A percentile compares a stretch with the other conserved stretches of the same genome.
Conservation (phyloP, 2,888 invertebrate species). For the Cecidostiba fungosa region DNA sequence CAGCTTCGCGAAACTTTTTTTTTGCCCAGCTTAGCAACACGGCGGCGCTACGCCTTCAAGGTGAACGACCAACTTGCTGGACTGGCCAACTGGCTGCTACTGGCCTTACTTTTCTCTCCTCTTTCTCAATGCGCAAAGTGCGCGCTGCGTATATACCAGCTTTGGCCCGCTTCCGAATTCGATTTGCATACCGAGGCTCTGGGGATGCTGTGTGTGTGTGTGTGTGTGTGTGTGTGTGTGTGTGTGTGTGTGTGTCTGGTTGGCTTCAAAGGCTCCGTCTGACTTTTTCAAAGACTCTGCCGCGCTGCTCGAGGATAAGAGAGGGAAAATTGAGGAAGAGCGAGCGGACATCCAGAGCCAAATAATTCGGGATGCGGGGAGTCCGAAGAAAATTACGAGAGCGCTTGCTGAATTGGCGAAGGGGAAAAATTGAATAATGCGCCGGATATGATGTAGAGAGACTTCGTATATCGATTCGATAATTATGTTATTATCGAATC, state of each 20-base stretch:
- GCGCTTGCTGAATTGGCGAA: not conserved
- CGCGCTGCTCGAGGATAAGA: not conserved
- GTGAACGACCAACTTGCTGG: conserved; percentile 16
- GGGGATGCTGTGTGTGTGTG: too few species aligned
- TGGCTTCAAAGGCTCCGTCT: conserved; percentile 41
- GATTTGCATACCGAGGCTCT: conserved; percentile 53
- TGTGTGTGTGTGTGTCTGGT: not conserved
- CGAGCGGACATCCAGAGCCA: not conserved
- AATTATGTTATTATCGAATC: not conserved
- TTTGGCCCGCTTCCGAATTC: conserved; percentile 55
- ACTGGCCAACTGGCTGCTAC: conserved; percentile 8
- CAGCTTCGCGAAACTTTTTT: not conserved
- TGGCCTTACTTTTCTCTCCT: not conserved
- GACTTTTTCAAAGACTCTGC: conserved; percentile 45
- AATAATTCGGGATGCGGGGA: conserved; percentile 27
- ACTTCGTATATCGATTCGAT: not conserved
- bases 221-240: not conserved
- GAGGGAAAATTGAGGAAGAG: not conserved
- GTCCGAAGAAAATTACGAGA: not conserved
- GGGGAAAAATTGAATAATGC: not conserved
- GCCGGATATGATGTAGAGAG: too few species aligned
- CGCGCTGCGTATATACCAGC: not conserved
- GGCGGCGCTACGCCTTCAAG: not conserved
- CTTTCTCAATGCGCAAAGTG: not conserved
- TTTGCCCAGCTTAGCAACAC: not conserved